Conservation (phyloP, 2,888 invertebrate genomes). For the Loripinus fragilis region DNA sequence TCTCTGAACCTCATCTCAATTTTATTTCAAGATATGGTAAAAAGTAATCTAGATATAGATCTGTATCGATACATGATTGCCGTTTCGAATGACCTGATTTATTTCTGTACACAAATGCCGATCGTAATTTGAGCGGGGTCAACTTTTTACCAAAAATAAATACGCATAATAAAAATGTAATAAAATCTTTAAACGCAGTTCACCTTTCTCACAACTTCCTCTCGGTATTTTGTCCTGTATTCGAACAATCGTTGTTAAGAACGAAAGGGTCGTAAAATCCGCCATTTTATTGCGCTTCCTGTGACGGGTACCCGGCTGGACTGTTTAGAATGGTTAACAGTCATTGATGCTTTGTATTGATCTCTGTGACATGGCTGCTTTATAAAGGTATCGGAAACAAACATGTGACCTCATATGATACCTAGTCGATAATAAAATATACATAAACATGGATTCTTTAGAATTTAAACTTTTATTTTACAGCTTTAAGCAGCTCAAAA, state of each 20-base stretch:
- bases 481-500: constrained; percentile 36
- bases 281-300: constrained; percentile 44
- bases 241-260: constrained; percentile 11
- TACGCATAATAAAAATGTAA: neutral
- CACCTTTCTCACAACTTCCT: constrained; percentile 21
- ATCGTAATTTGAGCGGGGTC: neutral
- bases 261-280: constrained; percentile 39
- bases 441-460: constrained; percentile 52
- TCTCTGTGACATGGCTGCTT: neutral
- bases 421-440: constrained; percentile 46
- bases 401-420: neutral
- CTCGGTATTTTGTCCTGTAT: constrained; percentile 18
- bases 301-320: constrained; percentile 46
- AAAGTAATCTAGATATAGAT: neutral
- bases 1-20: no score
- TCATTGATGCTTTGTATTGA: constrained; percentile 19
- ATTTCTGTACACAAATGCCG: neutral
- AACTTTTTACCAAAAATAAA: neutral
- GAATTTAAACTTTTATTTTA: constrained; percentile 57
- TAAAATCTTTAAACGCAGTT: constrained; percentile 9
- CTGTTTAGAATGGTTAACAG: constrained; percentile 30
- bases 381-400: neutral
- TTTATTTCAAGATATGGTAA: no score
- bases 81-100: neutral
- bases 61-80: neutral